These are phyloP conservation scores for Peromyscus nudipes DNA, from an alignment of 2,797 vertebrate species.

Conservation along the genomic window DNA sequence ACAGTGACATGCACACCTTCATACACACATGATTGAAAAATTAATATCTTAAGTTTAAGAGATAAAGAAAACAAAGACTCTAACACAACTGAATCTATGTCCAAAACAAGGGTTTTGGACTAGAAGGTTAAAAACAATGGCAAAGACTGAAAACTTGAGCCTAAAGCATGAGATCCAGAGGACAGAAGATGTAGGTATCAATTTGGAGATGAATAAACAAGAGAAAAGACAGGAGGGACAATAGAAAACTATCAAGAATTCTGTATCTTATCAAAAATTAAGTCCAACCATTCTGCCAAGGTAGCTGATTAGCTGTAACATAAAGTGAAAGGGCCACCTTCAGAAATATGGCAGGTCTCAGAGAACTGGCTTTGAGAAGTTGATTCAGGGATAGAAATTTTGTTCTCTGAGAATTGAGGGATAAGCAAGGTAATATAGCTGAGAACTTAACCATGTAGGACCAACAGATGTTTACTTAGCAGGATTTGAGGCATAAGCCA, in stretches of 20 bases:
- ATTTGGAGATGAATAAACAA: constrained; percentile 5
- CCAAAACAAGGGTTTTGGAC: neutral
- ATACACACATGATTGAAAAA: neutral
- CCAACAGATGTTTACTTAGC: neutral
- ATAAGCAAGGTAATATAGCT: neutral
- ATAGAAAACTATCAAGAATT: neutral
- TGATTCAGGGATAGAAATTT: constrained; percentile 7
- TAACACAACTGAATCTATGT: neutral
- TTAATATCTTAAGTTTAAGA: neutral
- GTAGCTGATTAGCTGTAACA: neutral
- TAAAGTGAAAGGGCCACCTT: neutral
- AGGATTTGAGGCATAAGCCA: neutral
- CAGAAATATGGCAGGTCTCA: neutral
- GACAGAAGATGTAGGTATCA: neutral
- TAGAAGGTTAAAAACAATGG: neutral
- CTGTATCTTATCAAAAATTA: constrained; percentile 13
- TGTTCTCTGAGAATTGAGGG: neutral
- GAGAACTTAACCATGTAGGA: neutral
- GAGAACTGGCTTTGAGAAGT: neutral
- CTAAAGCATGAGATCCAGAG: neutral
- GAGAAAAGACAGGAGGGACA: neutral
- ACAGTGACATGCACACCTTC: neutral
- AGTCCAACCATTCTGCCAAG: neutral
- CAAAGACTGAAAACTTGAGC: neutral
- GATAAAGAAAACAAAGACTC: neutral